phyloP scores from a whole-genome alignment of 2,888 invertebrate genomes.

The Synanthedon formicaeformis region DNA sequence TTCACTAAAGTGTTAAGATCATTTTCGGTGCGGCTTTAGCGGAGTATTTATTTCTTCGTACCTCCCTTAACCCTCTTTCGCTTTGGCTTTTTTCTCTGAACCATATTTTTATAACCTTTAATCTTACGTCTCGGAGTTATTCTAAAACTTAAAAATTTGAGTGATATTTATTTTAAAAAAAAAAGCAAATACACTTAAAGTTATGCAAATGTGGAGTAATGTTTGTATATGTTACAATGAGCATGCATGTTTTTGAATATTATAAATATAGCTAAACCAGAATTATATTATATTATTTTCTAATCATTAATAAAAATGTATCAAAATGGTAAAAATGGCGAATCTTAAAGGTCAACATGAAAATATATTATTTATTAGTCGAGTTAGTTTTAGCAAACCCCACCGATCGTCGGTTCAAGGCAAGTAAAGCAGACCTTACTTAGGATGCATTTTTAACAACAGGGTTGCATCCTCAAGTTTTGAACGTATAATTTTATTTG shows the following conservation, averaged over 20 bases:
- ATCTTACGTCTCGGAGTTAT: constrained; percentile 17
- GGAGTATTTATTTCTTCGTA: constrained; percentile 24
- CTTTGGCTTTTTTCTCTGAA: constrained; percentile 15
- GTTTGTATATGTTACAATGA: too few relatives aligned
- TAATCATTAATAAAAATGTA: too few relatives aligned
- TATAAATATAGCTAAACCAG: too few relatives aligned
- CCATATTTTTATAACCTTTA: constrained; percentile 42
- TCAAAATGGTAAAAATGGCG: too few relatives aligned
- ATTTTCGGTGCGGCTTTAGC: constrained; percentile 9
- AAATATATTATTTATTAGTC: too few relatives aligned
- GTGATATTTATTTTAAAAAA: too few relatives aligned
- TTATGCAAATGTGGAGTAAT: too few relatives aligned
- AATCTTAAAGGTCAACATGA: too few relatives aligned
- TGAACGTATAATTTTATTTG: constrained; percentile 37
- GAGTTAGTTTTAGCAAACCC: background rate
- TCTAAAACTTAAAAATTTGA: background rate
- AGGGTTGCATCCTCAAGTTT: constrained; percentile 26
- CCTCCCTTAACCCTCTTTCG: constrained; percentile 14
- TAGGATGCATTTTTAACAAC: constrained; percentile 45
- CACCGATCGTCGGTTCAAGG: constrained; percentile 32
- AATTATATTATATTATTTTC: too few relatives aligned
- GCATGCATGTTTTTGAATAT: too few relatives aligned
- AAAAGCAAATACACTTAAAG: too few relatives aligned
- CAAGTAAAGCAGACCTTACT: constrained; percentile 37
- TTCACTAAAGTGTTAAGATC: constrained; percentile 29